These are phyloP conservation scores for Ecdyonurus torrentis DNA, from an alignment of 2,888 invertebrate genomes.

Conservation along the genomic window DNA sequence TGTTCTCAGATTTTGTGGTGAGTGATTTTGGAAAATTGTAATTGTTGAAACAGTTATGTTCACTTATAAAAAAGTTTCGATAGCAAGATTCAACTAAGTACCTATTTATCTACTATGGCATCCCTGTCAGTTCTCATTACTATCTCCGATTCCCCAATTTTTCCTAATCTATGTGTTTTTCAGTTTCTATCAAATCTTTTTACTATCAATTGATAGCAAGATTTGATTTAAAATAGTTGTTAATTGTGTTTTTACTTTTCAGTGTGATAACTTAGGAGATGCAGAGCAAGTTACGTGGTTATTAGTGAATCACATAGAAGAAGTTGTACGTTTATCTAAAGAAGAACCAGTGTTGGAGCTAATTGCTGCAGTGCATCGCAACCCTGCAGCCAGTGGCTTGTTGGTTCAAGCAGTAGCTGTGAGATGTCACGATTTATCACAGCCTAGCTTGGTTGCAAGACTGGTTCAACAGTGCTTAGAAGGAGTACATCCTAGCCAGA, in stretches of 20 bases:
- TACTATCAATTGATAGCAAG: too few species aligned
- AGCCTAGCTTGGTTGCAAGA: slow-evolving; percentile 45
- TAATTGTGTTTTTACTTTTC: too few species aligned
- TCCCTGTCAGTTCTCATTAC: too few species aligned
- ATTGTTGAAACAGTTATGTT: too few species aligned
- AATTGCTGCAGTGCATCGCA: slow-evolving; percentile 40
- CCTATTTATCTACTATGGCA: too few species aligned
- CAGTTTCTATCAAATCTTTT: too few species aligned
- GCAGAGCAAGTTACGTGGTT: slow-evolving; percentile 60
- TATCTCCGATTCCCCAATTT: too few species aligned
- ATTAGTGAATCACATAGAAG: slow-evolving; percentile 50
- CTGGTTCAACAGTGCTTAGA: slow-evolving; percentile 47
- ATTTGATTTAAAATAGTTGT: too few species aligned
- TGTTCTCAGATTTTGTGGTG: slow-evolving; percentile 66
- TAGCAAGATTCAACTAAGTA: too few species aligned
- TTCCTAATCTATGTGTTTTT: too few species aligned
- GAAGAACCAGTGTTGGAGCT: slow-evolving; percentile 51
- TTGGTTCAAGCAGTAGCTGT: slow-evolving; percentile 54
- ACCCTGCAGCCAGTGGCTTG: slow-evolving; percentile 48
- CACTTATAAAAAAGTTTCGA: too few species aligned
- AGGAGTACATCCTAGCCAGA: slow-evolving; percentile 40
- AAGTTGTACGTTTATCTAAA: slow-evolving; percentile 42
- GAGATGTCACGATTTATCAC: slow-evolving; percentile 38
- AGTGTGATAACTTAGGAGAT: slow-evolving; percentile 52
- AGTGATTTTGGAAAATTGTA: slow-evolving; percentile 21